Conservation (phyloP, 2,888 invertebrate species). For the Drosophila mulleri region DNA sequence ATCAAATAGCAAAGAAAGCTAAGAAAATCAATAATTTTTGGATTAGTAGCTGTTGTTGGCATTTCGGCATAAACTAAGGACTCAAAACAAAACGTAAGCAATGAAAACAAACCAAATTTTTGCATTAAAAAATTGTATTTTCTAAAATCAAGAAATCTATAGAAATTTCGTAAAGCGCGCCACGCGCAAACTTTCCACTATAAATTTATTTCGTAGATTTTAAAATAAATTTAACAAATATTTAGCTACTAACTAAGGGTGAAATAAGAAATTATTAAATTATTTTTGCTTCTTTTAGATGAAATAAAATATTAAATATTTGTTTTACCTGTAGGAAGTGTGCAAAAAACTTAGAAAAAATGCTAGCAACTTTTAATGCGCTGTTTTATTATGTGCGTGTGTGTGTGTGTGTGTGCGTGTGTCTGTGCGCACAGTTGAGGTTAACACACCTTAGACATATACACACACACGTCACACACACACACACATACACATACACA, state of each 20-base stretch:
- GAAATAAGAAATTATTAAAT: no score
- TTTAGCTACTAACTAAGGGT: neutral
- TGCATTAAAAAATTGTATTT: no score
- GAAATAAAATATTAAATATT: neutral
- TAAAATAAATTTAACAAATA: neutral
- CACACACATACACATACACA: constrained; percentile 19
- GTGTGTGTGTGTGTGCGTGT: constrained; percentile 30
- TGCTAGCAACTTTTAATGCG: constrained; percentile 21
- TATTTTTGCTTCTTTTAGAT: neutral
- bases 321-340: constrained; percentile 40
- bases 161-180: neutral
- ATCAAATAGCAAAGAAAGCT: constrained; percentile 13
- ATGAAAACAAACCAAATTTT: constrained; percentile 4
- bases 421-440: constrained; percentile 70
- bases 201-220: neutral
- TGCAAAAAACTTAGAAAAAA: constrained; percentile 25
- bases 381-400: constrained; percentile 36
- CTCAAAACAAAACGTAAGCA: constrained; percentile 71
- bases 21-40: constrained; percentile 82
- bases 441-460: constrained; percentile 85
- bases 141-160: no score
- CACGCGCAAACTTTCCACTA: neutral
- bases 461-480: constrained; percentile 78
- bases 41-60: constrained; percentile 80
- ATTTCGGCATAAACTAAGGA: constrained; percentile 33